Base-by-base conservation (phyloP, 2,797 vertebrate species). In the Sebastiscus albofasciatus region DNA sequence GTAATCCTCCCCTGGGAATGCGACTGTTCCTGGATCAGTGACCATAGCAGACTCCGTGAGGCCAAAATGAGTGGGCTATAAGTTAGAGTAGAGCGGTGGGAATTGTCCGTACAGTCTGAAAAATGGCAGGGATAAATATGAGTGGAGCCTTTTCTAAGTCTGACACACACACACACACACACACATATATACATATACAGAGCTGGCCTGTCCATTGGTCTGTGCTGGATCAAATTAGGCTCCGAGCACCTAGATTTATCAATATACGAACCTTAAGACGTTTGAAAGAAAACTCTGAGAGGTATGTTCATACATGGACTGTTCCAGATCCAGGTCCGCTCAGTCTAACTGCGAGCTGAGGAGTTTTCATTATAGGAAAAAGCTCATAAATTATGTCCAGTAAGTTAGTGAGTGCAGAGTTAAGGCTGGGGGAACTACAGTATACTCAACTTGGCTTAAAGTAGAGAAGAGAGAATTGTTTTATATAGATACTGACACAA, bases 61-160 rank as follows among this genome's bases (percentile, higher is more conserved):
- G 78, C 73, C 80, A 90, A 88, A 86, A 86, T 46, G 72, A 90
- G 88, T 60, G 73, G 86, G 82, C 83, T 83, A 75, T 78, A 92
- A 90, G 71, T 80, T 90, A 90, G 76, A 89, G 81, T 49, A 62
- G 72, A 64, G 76, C 64, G 3, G 61, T 83, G 88, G 89, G 91
- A 93, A 88, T 94, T 90, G 74, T 90, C 81, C 49, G 56, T 68
- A 80, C 78, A 85, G 84, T 85, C 82, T 94, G 91, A 94, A 89
- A 94, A 93, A 94, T 90, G 88, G 80, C 82, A 67, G 79, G 87
- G 87, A 91, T 93, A 90, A 92, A 95, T 90, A 86, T 56, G 65
- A 88, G 81, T 54, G 42, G 62, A 83, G 80, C 55, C 66, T 68
- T 82, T 74, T 74, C 49, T 65, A 31, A 67, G 68, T 76, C 78